Evolutionary conservation across 2,797 vertebrate genomes (phyloP).

Genomic region (Spinus olivaceus): DNA sequence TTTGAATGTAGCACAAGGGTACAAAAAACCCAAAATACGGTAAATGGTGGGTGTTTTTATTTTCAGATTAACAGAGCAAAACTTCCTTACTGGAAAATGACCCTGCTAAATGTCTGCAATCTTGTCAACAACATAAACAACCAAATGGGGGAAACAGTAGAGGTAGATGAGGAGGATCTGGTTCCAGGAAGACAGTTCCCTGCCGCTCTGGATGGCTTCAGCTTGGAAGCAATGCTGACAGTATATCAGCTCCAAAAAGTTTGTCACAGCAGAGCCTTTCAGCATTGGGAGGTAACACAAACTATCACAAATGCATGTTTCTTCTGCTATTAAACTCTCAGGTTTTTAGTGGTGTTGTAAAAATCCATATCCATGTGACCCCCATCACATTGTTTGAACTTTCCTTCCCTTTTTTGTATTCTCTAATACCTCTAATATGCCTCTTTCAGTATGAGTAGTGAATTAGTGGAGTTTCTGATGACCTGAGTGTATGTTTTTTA

Average conservation of each 20-base stretch:
- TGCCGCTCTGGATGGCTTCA: conserved; percentile 72
- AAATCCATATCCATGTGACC: not conserved
- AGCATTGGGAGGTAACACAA: conserved; percentile 83
- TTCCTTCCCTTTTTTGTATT: not conserved
- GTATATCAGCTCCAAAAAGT: conserved; percentile 86
- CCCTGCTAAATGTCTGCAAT: conserved; percentile 85
- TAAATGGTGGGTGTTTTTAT: not conserved
- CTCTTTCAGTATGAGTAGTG: not conserved
- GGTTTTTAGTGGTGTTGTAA: not conserved
- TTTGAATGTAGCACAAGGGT: not conserved
- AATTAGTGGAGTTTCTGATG: not conserved
- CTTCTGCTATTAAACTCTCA: not conserved
- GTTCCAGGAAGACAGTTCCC: conserved; percentile 75
- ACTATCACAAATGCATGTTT: not conserved
- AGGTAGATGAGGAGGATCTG: conserved; percentile 76
- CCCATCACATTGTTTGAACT: not conserved
- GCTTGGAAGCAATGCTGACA: conserved; percentile 81
- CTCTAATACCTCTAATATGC: not conserved
- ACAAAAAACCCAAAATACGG: not conserved
- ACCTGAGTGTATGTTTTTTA: not conserved
- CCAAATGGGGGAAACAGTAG: conserved; percentile 75
- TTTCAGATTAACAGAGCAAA: conserved; percentile 84
- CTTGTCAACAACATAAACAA: conserved; percentile 77
- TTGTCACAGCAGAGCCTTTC: conserved; percentile 84
- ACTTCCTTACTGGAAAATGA: conserved; percentile 86